Conservation (phyloP, 2,797 vertebrate species). For the Brotula barbata region DNA sequence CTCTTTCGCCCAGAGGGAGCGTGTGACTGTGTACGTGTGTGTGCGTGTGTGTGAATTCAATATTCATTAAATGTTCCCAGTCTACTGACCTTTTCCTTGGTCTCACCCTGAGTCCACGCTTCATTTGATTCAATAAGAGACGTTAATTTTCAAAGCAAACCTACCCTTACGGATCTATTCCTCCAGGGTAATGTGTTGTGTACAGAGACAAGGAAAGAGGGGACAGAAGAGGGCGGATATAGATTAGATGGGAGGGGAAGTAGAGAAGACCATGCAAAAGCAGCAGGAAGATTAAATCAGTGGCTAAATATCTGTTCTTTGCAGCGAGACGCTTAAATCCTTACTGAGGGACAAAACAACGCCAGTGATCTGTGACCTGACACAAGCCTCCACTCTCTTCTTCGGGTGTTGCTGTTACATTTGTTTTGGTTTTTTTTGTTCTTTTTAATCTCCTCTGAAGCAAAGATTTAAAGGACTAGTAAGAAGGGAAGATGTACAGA, state of each 20-base stretch:
- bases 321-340: slow-evolving; percentile 3
- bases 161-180: slow-evolving; percentile 60
- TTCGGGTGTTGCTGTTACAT: neutral
- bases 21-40: slow-evolving; percentile 16
- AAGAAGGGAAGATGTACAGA: neutral
- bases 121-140: slow-evolving; percentile 77
- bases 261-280: neutral
- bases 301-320: slow-evolving; percentile 7
- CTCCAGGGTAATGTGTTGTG: slow-evolving; percentile 49
- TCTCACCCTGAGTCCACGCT: slow-evolving; percentile 53
- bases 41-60: slow-evolving; percentile 49
- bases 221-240: slow-evolving; percentile 23
- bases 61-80: slow-evolving; percentile 70
- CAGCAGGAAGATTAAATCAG: slow-evolving; percentile 18
- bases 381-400: slow-evolving; percentile 6
- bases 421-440: neutral
- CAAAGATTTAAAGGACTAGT: slow-evolving; percentile 5
- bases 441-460: slow-evolving; percentile 4
- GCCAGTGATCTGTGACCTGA: neutral
- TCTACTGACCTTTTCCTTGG: slow-evolving; percentile 71
- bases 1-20: neutral
- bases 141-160: slow-evolving; percentile 70
- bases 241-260: slow-evolving; percentile 34
- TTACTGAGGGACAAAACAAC: slow-evolving; percentile 7
- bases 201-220: slow-evolving; percentile 7